These are phyloP conservation scores for Stramonita haemastoma DNA, from an alignment of 2,888 invertebrate genomes.

Conservation along the genomic window DNA sequence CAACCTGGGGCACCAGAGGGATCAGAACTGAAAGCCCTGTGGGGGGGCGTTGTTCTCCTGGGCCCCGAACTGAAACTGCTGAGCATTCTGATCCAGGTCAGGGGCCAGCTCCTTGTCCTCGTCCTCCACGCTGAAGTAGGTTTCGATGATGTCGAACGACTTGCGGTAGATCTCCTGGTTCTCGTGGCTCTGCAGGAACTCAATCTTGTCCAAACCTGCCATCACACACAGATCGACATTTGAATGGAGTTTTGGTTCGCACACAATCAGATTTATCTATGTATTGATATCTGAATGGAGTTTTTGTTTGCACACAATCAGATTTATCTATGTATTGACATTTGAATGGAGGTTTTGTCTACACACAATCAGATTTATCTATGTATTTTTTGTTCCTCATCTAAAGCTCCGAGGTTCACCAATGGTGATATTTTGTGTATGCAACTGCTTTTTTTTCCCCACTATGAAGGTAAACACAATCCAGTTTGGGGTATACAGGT, in stretches of 20 bases:
- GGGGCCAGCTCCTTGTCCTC: slow-evolving; percentile 85
- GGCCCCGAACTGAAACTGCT: slow-evolving; percentile 67
- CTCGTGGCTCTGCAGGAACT: slow-evolving; percentile 97
- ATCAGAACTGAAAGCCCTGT: slow-evolving; percentile 71
- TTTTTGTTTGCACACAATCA: too few relatives aligned
- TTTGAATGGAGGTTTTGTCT: too few relatives aligned
- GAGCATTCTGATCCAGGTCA: slow-evolving; percentile 81
- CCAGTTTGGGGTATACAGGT: too few relatives aligned
- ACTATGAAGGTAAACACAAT: too few relatives aligned
- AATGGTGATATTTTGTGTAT: too few relatives aligned
- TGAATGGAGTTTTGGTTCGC: too few relatives aligned
- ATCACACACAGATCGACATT: background rate
- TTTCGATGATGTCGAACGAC: slow-evolving; percentile 97
- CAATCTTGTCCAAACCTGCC: slow-evolving; percentile 93
- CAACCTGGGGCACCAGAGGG: background rate
- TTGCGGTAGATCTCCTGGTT: slow-evolving; percentile 98
- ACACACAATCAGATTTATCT: too few relatives aligned
- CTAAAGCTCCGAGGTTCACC: background rate
- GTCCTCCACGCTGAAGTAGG: slow-evolving; percentile 92
- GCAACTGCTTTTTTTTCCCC: too few relatives aligned
- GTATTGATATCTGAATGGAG: too few relatives aligned
- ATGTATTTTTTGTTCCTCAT: background rate
- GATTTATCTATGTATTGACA: too few relatives aligned
- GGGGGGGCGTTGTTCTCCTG: slow-evolving; percentile 62
- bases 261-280: too few relatives aligned